Evolutionary conservation across 2,888 invertebrate species (phyloP), one percentile per base, ranked within the genome.

Genomic region (Clunio marinus): DNA sequence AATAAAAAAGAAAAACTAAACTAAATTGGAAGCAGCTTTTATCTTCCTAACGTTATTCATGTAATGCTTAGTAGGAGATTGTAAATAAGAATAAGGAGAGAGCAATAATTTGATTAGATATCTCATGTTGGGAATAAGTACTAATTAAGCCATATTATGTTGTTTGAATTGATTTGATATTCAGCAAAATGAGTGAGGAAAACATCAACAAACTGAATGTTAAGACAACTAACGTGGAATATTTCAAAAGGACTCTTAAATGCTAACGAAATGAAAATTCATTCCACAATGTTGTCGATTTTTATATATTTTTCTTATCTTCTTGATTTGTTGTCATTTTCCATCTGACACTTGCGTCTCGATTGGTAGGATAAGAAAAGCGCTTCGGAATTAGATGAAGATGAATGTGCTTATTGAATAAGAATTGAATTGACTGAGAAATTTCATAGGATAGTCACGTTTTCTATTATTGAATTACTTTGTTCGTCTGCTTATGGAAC

Each of bases 401-500:
- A 66, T 28, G 66, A 55, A 66, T 66, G 35, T 66, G 27, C 55
- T 55, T 55, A 66, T 66, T 46, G 46, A 63, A 46, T 46, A 35
- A 22, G 46, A 63, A 27, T 63, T 17, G 27, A 63, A 45, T 63
- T 7, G 60, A 60, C 35, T 20, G 13, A 62, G 41, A 62, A 25
- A 20, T 32, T 66, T 55, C 32, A 20, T 35, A 66, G 35, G 27
- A 55, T 7, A 66, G 66, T 66, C 66, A 66, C 66, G 66, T 66
- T 66, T 66, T 66, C 20, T 66, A 51, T 66, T 66, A 66, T 66
- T 66, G 66, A 66, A 66, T 66, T 66, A 55, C 55, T 66, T 55
- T 55, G 55, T 66, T 25, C 55, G n/a, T 51, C 46, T 45, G 32
- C 28, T 63, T 1, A 7, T 55, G 27, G 13, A 27, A 32, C 24